Conservation (phyloP, 2,888 invertebrate genomes). For the Gastracanthus pulcherrimus region DNA sequence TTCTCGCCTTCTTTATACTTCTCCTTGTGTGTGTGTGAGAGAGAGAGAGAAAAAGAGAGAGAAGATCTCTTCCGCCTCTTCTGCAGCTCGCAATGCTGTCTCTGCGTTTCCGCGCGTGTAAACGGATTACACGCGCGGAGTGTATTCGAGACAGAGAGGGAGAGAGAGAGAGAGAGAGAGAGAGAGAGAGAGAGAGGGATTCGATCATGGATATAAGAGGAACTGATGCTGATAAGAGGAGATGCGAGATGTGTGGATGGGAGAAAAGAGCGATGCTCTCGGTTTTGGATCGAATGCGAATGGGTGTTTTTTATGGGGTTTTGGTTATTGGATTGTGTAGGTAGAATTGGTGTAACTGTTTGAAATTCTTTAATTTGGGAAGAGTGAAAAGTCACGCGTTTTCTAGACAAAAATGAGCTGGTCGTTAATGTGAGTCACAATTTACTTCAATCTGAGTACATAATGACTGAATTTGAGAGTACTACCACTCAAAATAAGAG, state of each 20-base stretch:
- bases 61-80: constrained; percentile 12
- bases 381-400: no score
- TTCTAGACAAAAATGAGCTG: no score
- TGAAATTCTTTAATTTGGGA: no score
- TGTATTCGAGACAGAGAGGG: no score
- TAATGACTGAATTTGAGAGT: no score
- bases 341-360: no score
- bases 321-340: not conserved
- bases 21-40: no score
- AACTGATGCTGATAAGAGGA: not conserved
- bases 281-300: no score
- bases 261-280: not conserved
- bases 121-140: constrained; percentile 23
- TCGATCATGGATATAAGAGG: not conserved
- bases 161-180: not conserved
- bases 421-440: no score
- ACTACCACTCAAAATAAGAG: no score
- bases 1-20: not conserved
- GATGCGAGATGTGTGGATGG: not conserved
- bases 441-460: no score
- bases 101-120: constrained; percentile 27
- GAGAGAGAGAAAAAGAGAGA: no score
- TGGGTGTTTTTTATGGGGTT: not conserved
- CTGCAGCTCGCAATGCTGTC: not conserved
- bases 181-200: not conserved